These are phyloP conservation scores for Acanthiza pusilla DNA, from an alignment of 2,797 vertebrate species.

Conservation along the genomic window DNA sequence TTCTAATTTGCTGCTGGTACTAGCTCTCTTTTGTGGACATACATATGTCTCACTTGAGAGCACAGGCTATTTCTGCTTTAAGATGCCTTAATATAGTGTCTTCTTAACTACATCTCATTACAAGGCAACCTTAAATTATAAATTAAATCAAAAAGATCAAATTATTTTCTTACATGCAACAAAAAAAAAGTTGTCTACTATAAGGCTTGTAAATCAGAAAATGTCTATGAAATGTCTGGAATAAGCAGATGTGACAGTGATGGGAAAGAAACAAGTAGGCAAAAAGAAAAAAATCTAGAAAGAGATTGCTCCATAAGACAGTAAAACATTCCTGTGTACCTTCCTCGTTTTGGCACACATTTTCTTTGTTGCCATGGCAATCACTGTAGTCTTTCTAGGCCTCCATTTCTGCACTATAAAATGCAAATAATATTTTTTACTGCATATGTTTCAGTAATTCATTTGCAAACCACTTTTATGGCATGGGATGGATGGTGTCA, in stretches of 20 bases:
- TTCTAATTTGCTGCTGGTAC: not conserved
- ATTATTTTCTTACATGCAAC: not conserved
- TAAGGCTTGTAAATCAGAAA: not conserved
- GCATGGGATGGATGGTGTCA: not conserved
- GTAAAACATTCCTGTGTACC: not conserved
- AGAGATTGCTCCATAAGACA: not conserved
- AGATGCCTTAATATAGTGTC: not conserved
- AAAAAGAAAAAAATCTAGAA: not conserved
- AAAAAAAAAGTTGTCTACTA: not conserved
- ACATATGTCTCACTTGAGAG: not conserved
- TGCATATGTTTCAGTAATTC: not conserved
- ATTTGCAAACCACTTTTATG: not conserved
- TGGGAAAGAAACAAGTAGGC: not conserved
- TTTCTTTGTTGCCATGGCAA: conserved; percentile 5
- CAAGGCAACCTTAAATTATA: not conserved
- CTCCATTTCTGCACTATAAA: not conserved
- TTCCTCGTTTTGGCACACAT: not conserved
- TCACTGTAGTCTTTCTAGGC: not conserved
- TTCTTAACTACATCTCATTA: not conserved
- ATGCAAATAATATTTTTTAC: not conserved
- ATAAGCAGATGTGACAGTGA: not conserved
- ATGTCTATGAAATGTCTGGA: not conserved
- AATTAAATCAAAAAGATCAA: not conserved
- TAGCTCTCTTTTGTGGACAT: not conserved
- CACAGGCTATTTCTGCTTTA: not conserved